A percentile compares a stretch with the other conserved stretches of the same genome.
phyloP scores from a whole-genome alignment of 2,888 invertebrate genomes.

The Troides oblongomaculatus region DNA sequence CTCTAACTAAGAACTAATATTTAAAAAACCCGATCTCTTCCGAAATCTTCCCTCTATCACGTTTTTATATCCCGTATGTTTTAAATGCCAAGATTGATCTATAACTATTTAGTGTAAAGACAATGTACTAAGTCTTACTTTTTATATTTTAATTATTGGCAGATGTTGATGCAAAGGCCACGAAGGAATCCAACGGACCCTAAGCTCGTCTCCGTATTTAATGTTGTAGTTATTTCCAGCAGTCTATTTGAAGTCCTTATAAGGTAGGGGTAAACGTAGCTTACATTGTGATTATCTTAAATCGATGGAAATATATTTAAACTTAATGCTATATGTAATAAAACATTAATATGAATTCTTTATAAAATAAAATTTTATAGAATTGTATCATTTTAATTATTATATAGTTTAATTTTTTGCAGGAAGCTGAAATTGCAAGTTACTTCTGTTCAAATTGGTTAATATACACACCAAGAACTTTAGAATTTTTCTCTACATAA shows the following conservation, averaged over 20 bases:
- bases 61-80: neutral
- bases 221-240: slow-evolving; percentile 59
- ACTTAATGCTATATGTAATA: neutral
- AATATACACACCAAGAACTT: too few species aligned
- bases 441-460: too few species aligned
- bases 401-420: too few species aligned
- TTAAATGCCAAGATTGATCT: slow-evolving; percentile 8
- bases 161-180: slow-evolving; percentile 66
- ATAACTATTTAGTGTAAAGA: neutral
- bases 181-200: slow-evolving; percentile 52
- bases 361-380: too few species aligned
- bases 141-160: slow-evolving; percentile 58
- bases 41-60: neutral
- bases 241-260: slow-evolving; percentile 36
- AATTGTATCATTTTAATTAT: too few species aligned
- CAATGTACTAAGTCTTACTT: slow-evolving; percentile 38
- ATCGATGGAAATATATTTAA: neutral
- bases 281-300: slow-evolving; percentile 5
- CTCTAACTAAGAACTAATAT: too few species aligned
- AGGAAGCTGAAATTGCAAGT: too few species aligned
- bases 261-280: slow-evolving; percentile 37
- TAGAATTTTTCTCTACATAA: too few species aligned
- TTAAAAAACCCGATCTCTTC: neutral
- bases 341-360: too few species aligned
- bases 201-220: slow-evolving; percentile 44